Base-by-base conservation (phyloP, 2,797 vertebrate genomes). In the Sebastolobus alascanus region DNA sequence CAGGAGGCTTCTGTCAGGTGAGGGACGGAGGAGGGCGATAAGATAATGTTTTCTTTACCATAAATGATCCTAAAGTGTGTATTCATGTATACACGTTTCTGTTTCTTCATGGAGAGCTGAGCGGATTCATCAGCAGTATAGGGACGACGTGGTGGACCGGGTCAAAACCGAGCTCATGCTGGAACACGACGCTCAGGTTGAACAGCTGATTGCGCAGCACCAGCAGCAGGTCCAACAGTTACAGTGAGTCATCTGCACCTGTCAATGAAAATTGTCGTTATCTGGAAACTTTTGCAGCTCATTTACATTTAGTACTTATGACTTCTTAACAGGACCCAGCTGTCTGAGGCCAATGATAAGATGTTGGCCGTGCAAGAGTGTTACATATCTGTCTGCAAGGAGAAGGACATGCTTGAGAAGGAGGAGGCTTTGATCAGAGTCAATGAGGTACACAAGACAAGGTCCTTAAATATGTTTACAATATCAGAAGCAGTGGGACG, bases 331-430 rank as follows among this genome's bases (percentile, higher is more conserved):
- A 99, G 98, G 91, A 90, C 89, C 77, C 95, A 96, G 61, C 87
- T 97, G 70, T 94, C 96, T 37, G 96, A 97, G 54, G 83, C 96
- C 77, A 97, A 89, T 60, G 96, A 96, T 83, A 97, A 99, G 90
- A 91, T 98, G 87, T 80, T 91, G 25, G 89, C 91, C 0, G 97
- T 98, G 66, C 98, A 99, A 88, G 97, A 99, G 67, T 98, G 97
- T 85, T 99, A 99, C 92, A 95, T 99, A 11, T 92, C 96, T 14
- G 93, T 99, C 61, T 99, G 98, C 94, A 95, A 87, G 78, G 98
- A 99, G 84, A 99, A 97, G 87, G 96, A 98, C 74, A 52, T 77
- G 37, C 92, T 98, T 22, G 97, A 95, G 74, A 93, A 94, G 7
- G 94, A 94, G 73, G 94, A 96, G 18, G 92, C 91, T 64, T 87